Base-by-base conservation (phyloP, 2,113 vertebrate species). In the Thamnaconus septentrionalis region DNA sequence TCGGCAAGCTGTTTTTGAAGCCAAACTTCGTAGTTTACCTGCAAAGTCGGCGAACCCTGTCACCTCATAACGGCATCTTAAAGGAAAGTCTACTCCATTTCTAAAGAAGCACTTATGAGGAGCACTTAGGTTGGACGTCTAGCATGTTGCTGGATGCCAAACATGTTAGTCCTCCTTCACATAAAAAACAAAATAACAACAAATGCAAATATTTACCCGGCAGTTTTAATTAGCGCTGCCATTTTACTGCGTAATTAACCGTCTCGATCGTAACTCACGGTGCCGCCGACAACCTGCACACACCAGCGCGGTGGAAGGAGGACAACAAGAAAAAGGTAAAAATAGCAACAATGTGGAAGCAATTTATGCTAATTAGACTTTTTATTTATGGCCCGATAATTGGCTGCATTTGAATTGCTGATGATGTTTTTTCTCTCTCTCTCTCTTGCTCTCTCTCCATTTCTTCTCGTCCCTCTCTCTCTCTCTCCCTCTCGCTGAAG, bases 361-460 rank as follows among this genome's bases (percentile, higher is more conserved):
- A 92, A 90, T 92, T 90, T 71, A 89, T 91, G 91, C 86, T 93
- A 94, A 92, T 93, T 92, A 92, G 84, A 64, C 88, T 90, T 91
- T 31, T 89, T 93, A 91, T 91, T 92, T 90, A 83, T 76, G 75
- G 78, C 78, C 82, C 79, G 85, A 88, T 92, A 81, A 83, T 91
- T 92, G 88, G 90, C 82, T 70, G 71, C 83, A 85, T 90, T 94
- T 92, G 88, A 90, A 84, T 87, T 89, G 91, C 80, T 93, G 91
- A 93, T 92, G 91, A 88, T 88, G 90, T 84, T 89, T 74, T 90
- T 81, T 85, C 64, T 56, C 80, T 69, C 67, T 70, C 71, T 75
- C 59, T 69, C 46, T 60, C 59, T 48, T 66, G 67, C 41, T n/a
- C 41, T 43, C 39, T 10, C 50, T 41, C 54, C 18, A 31, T 31